Conservation (phyloP, 2,888 invertebrate genomes). For the Mamestra brassicae region DNA sequence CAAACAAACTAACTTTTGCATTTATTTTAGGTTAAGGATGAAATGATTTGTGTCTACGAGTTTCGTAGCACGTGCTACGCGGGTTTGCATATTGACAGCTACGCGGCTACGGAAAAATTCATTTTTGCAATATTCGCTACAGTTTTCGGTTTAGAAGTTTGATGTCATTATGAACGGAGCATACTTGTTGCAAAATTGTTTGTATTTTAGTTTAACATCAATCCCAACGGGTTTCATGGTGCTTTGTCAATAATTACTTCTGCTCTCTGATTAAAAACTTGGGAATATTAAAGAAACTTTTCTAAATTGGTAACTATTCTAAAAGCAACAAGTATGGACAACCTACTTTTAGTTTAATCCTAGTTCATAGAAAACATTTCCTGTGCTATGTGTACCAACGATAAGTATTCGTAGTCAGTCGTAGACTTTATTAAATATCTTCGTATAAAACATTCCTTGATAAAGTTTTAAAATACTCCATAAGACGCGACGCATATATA, state of each 20-base stretch:
- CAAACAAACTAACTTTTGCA: too few species aligned
- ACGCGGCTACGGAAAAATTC: constrained; percentile 3
- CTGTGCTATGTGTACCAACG: background rate
- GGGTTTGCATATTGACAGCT: constrained; percentile 2
- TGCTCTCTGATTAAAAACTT: background rate
- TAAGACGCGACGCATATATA: constrained; percentile 36
- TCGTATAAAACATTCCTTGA: constrained; percentile 47
- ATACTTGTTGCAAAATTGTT: background rate
- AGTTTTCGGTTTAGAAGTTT: background rate
- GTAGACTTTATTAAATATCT: constrained; percentile 57
- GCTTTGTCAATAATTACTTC: too few species aligned
- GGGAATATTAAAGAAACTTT: too few species aligned
- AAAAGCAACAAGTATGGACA: background rate
- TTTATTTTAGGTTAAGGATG: background rate
- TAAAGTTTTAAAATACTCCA: constrained; percentile 51
- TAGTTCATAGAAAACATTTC: constrained; percentile 18
- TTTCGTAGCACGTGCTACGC: constrained; percentile 44
- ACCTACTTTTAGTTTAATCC: constrained; percentile 11
- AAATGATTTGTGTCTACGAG: constrained; percentile 17
- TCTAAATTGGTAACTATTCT: background rate
- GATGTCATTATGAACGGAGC: background rate
- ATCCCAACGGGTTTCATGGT: background rate
- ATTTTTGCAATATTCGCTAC: background rate
- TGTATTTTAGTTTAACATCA: background rate
- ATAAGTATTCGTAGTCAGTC: constrained; percentile 24